These are phyloP conservation scores for Silvanus unidentatus DNA, from an alignment of 2,888 invertebrate species.

Conservation along the genomic window DNA sequence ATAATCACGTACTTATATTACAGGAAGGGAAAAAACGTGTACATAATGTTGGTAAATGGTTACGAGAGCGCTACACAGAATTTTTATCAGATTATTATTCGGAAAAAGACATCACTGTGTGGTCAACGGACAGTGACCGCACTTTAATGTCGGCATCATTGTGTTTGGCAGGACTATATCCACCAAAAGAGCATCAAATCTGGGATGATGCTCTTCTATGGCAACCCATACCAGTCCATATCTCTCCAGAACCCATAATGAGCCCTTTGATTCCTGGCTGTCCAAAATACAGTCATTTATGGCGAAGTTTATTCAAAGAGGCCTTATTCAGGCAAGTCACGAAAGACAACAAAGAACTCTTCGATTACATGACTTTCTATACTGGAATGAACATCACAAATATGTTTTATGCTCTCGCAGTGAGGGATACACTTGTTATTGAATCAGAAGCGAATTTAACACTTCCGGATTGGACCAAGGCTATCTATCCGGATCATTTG, in stretches of 20 bases:
- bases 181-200: slow-evolving; percentile 51
- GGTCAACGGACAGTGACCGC: slow-evolving; percentile 79
- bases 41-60: slow-evolving; percentile 37
- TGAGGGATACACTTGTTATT: slow-evolving; percentile 58
- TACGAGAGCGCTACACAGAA: slow-evolving; percentile 59
- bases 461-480: slow-evolving; percentile 31
- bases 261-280: slow-evolving; percentile 56
- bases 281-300: slow-evolving; percentile 56
- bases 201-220: slow-evolving; percentile 59
- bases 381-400: slow-evolving; percentile 54
- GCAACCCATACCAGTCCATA: slow-evolving; percentile 75
- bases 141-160: slow-evolving; percentile 81
- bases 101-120: slow-evolving; percentile 52
- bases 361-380: slow-evolving; percentile 56
- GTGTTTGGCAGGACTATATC: slow-evolving; percentile 70
- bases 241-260: slow-evolving; percentile 57
- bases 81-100: slow-evolving; percentile 52
- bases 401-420: slow-evolving; percentile 16
- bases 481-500: slow-evolving; percentile 57
- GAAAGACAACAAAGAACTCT: slow-evolving; percentile 54
- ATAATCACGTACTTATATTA: slow-evolving; percentile 6
- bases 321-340: slow-evolving; percentile 44
- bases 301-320: slow-evolving; percentile 46
- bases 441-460: slow-evolving; percentile 56
- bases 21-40: slow-evolving; percentile 64